Evolutionary conservation across 2,888 invertebrate species (phyloP).

Genomic region (Caenorhabditis sp.): DNA sequence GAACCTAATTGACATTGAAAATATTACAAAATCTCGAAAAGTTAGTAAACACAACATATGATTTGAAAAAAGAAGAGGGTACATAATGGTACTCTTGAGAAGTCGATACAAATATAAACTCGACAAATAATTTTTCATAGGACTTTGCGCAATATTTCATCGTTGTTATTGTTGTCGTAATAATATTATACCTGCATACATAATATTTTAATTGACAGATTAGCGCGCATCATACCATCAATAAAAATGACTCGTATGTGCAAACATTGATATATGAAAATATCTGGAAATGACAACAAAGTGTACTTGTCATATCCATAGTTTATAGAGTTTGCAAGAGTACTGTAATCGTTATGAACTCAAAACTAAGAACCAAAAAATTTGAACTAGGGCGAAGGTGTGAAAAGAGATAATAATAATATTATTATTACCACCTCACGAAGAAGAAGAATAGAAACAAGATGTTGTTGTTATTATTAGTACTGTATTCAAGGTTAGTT

Average conservation of each 20-base stretch:
- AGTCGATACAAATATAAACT: neutral
- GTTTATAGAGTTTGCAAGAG: too few species aligned
- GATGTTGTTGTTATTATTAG: neutral
- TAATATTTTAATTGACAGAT: constrained; percentile 1
- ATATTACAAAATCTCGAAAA: too few species aligned
- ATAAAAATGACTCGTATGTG: neutral
- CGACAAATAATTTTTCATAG: too few species aligned
- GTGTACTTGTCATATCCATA: neutral
- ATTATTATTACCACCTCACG: neutral
- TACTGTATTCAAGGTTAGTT: constrained; percentile 7
- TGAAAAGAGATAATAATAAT: neutral
- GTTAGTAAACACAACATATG: too few species aligned
- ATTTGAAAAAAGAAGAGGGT: too few species aligned
- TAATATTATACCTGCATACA: neutral
- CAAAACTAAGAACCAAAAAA: too few species aligned
- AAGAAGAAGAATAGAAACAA: neutral
- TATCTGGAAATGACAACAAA: neutral
- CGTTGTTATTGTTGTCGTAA: neutral
- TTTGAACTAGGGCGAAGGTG: too few species aligned
- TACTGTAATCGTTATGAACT: too few species aligned
- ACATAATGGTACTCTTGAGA: neutral
- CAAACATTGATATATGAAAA: neutral
- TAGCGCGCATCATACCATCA: neutral
- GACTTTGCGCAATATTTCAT: neutral
- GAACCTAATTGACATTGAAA: too few species aligned